A percentile compares a stretch with the other conserved stretches of the same genome.
phyloP scores from a whole-genome alignment of 2,888 invertebrate species.

The Drosophila setosimentum region DNA sequence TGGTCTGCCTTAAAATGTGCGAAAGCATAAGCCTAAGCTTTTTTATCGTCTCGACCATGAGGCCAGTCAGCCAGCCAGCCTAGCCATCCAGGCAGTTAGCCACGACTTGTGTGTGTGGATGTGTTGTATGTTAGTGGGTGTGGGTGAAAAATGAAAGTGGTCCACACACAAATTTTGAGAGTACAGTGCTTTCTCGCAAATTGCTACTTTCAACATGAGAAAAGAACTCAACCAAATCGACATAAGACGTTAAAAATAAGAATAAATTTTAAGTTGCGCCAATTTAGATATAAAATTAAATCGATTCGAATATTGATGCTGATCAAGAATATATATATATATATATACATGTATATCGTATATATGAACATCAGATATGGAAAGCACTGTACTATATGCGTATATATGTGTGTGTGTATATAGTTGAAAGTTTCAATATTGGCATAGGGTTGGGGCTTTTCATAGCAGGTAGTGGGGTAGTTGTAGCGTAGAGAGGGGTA shows the following conservation, averaged over 20 bases:
- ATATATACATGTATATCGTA: not conserved
- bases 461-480: conserved; percentile 1
- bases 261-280: not conserved
- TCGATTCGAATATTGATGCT: not conserved
- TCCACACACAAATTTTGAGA: conserved; percentile 27
- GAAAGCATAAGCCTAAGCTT: conserved; percentile 80
- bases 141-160: conserved; percentile 65
- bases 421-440: conserved; percentile 80
- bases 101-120: conserved; percentile 23
- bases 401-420: conserved; percentile 44
- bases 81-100: conserved; percentile 7
- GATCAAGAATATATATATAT: not conserved
- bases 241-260: not conserved
- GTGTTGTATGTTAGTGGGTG: conserved; percentile 11
- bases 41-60: conserved; percentile 77
- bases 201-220: not conserved
- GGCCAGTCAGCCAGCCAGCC: conserved; percentile 51
- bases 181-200: conserved; percentile 7
- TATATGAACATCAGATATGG: not conserved
- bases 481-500: not conserved
- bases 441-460: conserved; percentile 47
- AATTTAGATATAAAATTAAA: not conserved
- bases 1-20: conserved; percentile 69
- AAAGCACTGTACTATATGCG: conserved; percentile 18
- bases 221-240: not conserved